Evolutionary conservation across 2,797 vertebrate genomes (phyloP).

Genomic region (Telmatherina bonti): DNA sequence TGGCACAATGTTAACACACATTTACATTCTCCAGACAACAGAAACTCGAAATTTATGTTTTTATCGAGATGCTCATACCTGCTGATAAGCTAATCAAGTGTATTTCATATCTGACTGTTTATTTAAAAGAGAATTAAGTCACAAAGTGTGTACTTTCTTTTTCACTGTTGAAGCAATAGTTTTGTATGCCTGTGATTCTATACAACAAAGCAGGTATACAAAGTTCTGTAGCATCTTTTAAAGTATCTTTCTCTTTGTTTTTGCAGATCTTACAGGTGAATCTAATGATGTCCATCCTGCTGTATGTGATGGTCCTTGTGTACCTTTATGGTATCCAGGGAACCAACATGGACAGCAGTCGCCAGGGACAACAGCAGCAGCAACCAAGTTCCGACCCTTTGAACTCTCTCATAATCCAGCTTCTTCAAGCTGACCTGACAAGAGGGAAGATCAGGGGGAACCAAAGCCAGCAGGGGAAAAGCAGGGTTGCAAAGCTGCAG

Average conservation of each 20-base stretch:
- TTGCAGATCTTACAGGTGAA: conserved; percentile 99
- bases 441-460: conserved; percentile 85
- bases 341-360: conserved; percentile 89
- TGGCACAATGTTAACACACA: background rate
- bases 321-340: conserved; percentile 98
- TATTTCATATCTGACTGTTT: background rate
- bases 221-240: background rate
- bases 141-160: too few species aligned
- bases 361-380: conserved; percentile 72
- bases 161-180: background rate
- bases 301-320: conserved; percentile 98
- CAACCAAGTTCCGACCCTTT: conserved; percentile 89
- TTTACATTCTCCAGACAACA: background rate
- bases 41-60: background rate
- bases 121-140: too few species aligned
- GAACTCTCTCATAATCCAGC: conserved; percentile 95
- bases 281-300: conserved; percentile 99
- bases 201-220: background rate
- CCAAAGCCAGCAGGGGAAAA: conserved; percentile 59
- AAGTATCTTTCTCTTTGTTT: conserved; percentile 60
- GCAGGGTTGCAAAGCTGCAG: conserved; percentile 44
- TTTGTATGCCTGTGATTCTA: background rate
- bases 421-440: conserved; percentile 95
- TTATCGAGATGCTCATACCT: background rate
- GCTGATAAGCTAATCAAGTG: background rate